phyloP scores from a whole-genome alignment of 2,888 invertebrate species.

The Watsonalla cultraria region DNA sequence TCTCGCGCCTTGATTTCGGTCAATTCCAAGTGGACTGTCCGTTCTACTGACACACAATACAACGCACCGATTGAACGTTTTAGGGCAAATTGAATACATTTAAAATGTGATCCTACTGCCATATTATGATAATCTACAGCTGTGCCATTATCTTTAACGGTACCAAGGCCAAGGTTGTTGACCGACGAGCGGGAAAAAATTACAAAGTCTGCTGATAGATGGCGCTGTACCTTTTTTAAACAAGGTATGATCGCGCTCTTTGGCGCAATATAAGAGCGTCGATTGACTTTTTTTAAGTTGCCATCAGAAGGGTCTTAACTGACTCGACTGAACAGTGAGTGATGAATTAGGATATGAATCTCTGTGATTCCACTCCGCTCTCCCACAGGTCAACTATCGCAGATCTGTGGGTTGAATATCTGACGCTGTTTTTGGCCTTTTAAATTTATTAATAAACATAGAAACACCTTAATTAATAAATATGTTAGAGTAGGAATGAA shows the following conservation, averaged over 20 bases:
- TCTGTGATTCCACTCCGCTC: constrained; percentile 57
- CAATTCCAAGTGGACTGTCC: constrained; percentile 11
- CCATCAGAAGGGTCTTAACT: constrained; percentile 70
- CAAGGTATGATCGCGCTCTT: constrained; percentile 25
- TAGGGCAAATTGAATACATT: not conserved
- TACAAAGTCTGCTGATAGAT: constrained; percentile 24
- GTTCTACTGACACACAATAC: constrained; percentile 26
- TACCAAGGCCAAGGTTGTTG: constrained; percentile 41
- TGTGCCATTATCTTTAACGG: constrained; percentile 27
- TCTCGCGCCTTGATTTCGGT: constrained; percentile 21
- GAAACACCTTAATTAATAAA: too few relatives aligned
- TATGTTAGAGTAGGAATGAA: too few relatives aligned
- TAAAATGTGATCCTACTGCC: not conserved
- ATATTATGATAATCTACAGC: constrained; percentile 3
- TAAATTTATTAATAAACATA: constrained; percentile 2
- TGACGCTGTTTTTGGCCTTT: constrained; percentile 66
- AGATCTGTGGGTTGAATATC: constrained; percentile 51
- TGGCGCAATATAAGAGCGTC: not conserved
- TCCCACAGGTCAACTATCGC: constrained; percentile 61
- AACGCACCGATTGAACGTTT: not conserved
- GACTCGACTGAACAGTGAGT: constrained; percentile 77
- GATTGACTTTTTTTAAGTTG: constrained; percentile 10
- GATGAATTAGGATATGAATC: constrained; percentile 65
- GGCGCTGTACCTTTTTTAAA: constrained; percentile 26
- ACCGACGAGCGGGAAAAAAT: constrained; percentile 15